phyloP scores from a whole-genome alignment of 2,797 vertebrate genomes.

The Schizopygopsis pylzovi region DNA sequence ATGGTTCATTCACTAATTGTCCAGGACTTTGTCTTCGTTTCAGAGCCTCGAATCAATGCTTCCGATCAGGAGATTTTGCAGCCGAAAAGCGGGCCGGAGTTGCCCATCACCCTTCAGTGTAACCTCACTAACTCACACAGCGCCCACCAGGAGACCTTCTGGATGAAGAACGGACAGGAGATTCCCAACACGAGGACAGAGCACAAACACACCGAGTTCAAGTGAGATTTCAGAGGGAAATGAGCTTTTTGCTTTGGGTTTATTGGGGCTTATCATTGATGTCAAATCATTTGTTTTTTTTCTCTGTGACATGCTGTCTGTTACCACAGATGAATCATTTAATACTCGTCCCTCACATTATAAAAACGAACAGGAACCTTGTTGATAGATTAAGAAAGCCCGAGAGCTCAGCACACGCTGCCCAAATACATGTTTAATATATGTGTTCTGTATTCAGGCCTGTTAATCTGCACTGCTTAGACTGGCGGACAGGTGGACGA shows the following conservation, averaged over 20 bases:
- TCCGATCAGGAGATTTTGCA: conserved; percentile 86
- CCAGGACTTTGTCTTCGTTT: conserved; percentile 77
- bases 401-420: neutral
- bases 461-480: neutral
- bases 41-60: conserved; percentile 94
- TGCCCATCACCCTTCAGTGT: conserved; percentile 84
- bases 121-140: conserved; percentile 90
- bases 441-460: neutral
- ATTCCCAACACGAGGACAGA: conserved; percentile 82
- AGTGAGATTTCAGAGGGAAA: conserved; percentile 73
- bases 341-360: neutral
- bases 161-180: conserved; percentile 94
- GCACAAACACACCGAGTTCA: conserved; percentile 80
- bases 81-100: conserved; percentile 57
- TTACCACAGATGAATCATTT: neutral
- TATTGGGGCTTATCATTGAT: neutral
- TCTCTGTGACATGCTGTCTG: neutral
- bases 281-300: neutral
- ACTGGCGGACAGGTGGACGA: neutral
- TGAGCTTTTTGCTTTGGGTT: neutral
- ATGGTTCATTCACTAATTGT: conserved; percentile 71
- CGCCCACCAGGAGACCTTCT: conserved; percentile 85
- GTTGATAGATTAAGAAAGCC: neutral
- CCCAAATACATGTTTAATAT: conserved; percentile 2
- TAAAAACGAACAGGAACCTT: neutral